A percentile compares a stretch with the other conserved stretches of the same genome.
These are phyloP conservation scores for Gastrophysa polygoni DNA, from an alignment of 2,888 invertebrate species.

Conservation along the genomic window DNA sequence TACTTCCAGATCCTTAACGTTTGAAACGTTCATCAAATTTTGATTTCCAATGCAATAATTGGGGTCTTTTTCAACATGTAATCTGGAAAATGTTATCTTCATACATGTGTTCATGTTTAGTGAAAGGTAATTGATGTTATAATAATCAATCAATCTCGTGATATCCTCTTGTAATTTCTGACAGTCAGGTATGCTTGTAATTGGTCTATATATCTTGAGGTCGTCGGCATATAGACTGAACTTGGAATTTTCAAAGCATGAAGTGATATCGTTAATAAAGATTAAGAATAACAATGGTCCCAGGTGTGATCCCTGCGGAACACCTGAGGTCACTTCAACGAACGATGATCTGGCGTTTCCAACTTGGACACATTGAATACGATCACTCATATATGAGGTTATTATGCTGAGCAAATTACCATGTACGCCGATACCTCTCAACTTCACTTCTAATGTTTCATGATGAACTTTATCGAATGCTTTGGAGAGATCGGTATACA, in stretches of 20 bases:
- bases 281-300: not conserved
- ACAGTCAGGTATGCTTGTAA: not conserved
- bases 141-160: not conserved
- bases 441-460: not conserved
- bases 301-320: not conserved
- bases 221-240: not conserved
- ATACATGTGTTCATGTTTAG: not conserved
- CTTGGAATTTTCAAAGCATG: not conserved
- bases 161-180: not conserved
- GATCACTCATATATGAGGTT: too few relatives aligned
- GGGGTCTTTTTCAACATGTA: not conserved
- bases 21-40: not conserved
- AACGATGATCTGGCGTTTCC: not conserved
- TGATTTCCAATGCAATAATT: not conserved
- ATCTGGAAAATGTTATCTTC: not conserved
- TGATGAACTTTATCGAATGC: not conserved
- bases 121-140: not conserved
- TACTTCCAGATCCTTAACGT: conserved; percentile 6
- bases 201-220: not conserved
- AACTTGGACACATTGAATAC: too few relatives aligned
- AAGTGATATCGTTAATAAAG: not conserved
- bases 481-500: not conserved
- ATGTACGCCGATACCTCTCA: not conserved
- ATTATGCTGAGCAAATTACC: too few relatives aligned
- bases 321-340: not conserved